A percentile compares a stretch with the other conserved stretches of the same genome.
phyloP scores from a whole-genome alignment of 2,113 vertebrate species.

The Lophochroa leadbeateri region DNA sequence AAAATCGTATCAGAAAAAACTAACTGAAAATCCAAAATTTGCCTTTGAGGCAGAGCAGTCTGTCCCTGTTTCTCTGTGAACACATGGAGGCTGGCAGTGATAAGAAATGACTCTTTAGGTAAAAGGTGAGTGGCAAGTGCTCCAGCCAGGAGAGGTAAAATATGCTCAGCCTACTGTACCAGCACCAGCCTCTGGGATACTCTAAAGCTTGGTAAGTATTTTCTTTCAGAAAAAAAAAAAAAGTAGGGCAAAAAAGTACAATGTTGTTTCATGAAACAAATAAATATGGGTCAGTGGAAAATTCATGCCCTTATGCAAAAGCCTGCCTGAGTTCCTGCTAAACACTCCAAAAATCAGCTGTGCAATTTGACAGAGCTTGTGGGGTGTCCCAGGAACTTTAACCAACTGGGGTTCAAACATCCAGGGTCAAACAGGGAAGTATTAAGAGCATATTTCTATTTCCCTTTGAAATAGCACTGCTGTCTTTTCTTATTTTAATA shows the following conservation, averaged over 20 bases:
- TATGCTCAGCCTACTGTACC: background rate
- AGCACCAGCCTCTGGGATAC: background rate
- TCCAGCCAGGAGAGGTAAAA: background rate
- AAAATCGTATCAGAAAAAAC: background rate
- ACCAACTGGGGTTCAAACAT: background rate
- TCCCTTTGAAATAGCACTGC: background rate
- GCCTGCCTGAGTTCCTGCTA: background rate
- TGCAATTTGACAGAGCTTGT: background rate
- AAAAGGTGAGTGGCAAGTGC: background rate
- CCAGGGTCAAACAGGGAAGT: accelerated
- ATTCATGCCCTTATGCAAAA: background rate
- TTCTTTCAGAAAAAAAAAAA: background rate
- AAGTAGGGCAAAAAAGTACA: background rate
- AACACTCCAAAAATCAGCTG: background rate
- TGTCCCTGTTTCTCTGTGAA: background rate
- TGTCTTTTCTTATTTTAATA: background rate
- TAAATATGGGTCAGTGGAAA: background rate
- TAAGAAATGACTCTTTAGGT: background rate
- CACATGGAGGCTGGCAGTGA: background rate
- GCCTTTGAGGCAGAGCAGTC: background rate
- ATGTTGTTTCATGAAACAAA: background rate
- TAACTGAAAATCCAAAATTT: background rate
- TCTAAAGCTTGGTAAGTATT: background rate
- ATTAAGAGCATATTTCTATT: background rate
- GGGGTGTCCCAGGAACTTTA: background rate